These are phyloP conservation scores for Upupa epops DNA, from an alignment of 2,113 vertebrate species.

Conservation along the genomic window DNA sequence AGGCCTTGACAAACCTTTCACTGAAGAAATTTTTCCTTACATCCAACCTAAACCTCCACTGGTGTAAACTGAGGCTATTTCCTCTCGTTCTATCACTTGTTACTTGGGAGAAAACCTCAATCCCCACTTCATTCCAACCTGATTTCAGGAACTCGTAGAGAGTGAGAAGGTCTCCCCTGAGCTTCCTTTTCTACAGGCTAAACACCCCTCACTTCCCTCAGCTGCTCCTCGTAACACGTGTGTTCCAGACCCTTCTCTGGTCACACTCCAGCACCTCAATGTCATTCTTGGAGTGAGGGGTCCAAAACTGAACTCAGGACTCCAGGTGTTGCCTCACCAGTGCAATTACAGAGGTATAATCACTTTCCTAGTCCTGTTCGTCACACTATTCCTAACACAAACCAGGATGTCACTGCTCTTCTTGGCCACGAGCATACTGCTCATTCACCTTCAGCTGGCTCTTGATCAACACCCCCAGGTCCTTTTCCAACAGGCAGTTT, in stretches of 20 bases:
- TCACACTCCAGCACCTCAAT: not conserved
- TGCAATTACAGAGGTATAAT: too few relatives aligned
- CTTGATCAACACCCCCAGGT: too few relatives aligned
- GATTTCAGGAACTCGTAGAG: not conserved
- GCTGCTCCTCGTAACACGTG: not conserved
- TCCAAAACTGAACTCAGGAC: too few relatives aligned
- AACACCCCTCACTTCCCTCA: not conserved
- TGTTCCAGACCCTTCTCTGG: not conserved
- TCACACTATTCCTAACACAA: too few relatives aligned
- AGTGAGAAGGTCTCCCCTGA: not conserved
- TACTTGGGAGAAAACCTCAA: not conserved
- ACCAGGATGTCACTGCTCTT: too few relatives aligned
- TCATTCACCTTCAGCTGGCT: too few relatives aligned
- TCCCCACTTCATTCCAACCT: not conserved
- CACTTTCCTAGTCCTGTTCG: too few relatives aligned
- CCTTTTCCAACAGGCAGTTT: too few relatives aligned
- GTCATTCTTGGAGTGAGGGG: not conserved
- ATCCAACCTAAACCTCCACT: not conserved
- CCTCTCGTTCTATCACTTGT: not conserved
- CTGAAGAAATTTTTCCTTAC: not conserved
- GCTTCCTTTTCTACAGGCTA: not conserved
- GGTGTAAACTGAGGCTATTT: fast-evolving
- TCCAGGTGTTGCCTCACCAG: too few relatives aligned
- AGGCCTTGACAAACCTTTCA: fast-evolving
- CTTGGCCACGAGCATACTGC: too few relatives aligned